phyloP scores from a whole-genome alignment of 2,888 invertebrate genomes.

The Nipponacmea schrenckii region DNA sequence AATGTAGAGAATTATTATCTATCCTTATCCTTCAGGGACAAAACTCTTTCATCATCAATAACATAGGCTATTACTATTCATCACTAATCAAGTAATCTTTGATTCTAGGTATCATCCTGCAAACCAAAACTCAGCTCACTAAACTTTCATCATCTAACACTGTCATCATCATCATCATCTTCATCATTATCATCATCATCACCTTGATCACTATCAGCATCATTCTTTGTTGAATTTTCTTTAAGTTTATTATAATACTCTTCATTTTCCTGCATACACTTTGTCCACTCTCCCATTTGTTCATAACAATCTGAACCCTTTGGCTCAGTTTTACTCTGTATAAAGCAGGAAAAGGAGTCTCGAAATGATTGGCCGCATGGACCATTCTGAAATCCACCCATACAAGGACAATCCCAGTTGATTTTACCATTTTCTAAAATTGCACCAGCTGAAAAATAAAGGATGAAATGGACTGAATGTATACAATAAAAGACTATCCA shows the following conservation, averaged over 20 bases:
- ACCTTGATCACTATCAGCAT: slow-evolving; percentile 70
- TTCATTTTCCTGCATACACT: slow-evolving; percentile 88
- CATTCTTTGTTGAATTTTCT: slow-evolving; percentile 62
- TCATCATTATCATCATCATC: too few relatives aligned
- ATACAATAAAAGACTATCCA: background rate
- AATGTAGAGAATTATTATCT: too few relatives aligned
- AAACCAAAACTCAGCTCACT: too few relatives aligned
- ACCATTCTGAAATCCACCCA: slow-evolving; percentile 97
- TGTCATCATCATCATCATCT: too few relatives aligned
- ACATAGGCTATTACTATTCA: too few relatives aligned
- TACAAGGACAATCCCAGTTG: slow-evolving; percentile 96
- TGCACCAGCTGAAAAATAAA: slow-evolving; percentile 75
- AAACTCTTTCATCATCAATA: too few relatives aligned
- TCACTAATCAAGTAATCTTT: too few relatives aligned
- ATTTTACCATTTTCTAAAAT: slow-evolving; percentile 87
- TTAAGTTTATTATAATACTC: slow-evolving; percentile 74
- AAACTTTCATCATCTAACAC: too few relatives aligned
- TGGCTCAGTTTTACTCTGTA: slow-evolving; percentile 81
- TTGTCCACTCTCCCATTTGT: slow-evolving; percentile 83
- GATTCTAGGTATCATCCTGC: too few relatives aligned
- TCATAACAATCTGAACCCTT: slow-evolving; percentile 95
- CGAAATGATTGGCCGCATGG: slow-evolving; percentile 94
- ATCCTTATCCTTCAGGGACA: too few relatives aligned
- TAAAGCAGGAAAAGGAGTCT: slow-evolving; percentile 94
- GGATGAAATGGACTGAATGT: background rate